Evolutionary conservation across 2,888 invertebrate genomes (phyloP).

Genomic region (Scaptomyza reducta): DNA sequence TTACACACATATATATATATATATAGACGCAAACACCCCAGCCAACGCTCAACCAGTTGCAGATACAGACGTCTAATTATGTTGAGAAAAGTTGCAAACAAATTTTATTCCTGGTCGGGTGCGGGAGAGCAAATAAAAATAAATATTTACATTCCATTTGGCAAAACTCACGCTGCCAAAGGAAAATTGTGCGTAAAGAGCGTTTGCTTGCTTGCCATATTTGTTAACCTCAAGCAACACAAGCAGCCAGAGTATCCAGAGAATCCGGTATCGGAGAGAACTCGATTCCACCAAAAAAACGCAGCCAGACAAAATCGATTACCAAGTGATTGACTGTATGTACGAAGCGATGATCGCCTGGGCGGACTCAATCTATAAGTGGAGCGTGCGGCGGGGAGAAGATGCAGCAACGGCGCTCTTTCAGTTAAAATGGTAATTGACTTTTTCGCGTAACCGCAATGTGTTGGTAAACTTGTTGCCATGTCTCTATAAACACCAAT

Average conservation of each 20-base stretch:
- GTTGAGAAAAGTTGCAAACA: constrained; percentile 70
- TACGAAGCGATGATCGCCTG: constrained; percentile 30
- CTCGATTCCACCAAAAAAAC: constrained; percentile 7
- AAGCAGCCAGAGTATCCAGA: constrained; percentile 13
- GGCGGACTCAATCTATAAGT: constrained; percentile 20
- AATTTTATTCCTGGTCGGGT: constrained; percentile 49
- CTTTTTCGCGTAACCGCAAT: constrained; percentile 77
- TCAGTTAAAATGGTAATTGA: constrained; percentile 78
- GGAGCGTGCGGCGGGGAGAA: neutral
- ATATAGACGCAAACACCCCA: constrained; percentile 12
- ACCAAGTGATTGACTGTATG: constrained; percentile 73
- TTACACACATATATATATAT: constrained; percentile 6
- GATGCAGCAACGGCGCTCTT: constrained; percentile 29
- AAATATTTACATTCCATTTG: constrained; percentile 80
- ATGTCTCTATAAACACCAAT: constrained; percentile 35
- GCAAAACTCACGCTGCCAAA: constrained; percentile 63
- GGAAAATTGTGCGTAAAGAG: constrained; percentile 80
- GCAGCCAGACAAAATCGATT: constrained; percentile 73
- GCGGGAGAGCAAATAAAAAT: constrained; percentile 74
- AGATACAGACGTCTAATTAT: constrained; percentile 71
- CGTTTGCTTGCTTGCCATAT: constrained; percentile 62
- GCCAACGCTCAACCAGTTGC: constrained; percentile 1
- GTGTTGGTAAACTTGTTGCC: constrained; percentile 79
- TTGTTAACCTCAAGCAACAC: constrained; percentile 79
- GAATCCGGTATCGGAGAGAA: neutral